Conservation (phyloP, 92 coral and sea anemone genomes). For the Parazoanthus atlanticus region DNA sequence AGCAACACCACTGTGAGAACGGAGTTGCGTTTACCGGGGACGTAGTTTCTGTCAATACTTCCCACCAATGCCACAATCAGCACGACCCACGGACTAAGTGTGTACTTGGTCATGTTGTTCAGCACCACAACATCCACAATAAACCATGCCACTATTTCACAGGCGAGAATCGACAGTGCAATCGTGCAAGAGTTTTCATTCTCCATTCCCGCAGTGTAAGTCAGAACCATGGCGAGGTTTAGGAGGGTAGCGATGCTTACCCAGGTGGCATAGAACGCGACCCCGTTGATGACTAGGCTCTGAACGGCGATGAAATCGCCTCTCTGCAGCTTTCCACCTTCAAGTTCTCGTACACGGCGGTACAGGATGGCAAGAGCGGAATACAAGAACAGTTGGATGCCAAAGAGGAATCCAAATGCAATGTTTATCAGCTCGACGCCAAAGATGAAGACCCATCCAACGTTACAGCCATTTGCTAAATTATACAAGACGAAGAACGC, state of each 20-base stretch:
- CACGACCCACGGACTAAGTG: slow-evolving; percentile 79
- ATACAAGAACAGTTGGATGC: slow-evolving; percentile 59
- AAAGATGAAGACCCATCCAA: slow-evolving; percentile 73
- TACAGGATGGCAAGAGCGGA: slow-evolving; percentile 62
- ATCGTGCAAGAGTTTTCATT: slow-evolving; percentile 65
- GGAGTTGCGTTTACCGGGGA: slow-evolving; percentile 71
- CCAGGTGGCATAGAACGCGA: slow-evolving; percentile 89
- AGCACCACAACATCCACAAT: slow-evolving; percentile 71
- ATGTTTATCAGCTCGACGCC: slow-evolving; percentile 57
- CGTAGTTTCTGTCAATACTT: slow-evolving; percentile 82
- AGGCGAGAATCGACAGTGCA: slow-evolving; percentile 72
- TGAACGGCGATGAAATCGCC: slow-evolving; percentile 68
- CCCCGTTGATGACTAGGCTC: slow-evolving; percentile 79
- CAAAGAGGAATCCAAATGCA: slow-evolving; percentile 58
- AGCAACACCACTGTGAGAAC: slow-evolving; percentile 70
- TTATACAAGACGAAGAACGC: slow-evolving; percentile 57
- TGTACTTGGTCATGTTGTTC: slow-evolving; percentile 73
- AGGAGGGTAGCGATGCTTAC: slow-evolving; percentile 81
- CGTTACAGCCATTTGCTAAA: slow-evolving; percentile 58
- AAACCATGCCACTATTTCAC: slow-evolving; percentile 81
- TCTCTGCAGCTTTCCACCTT: slow-evolving; percentile 41
- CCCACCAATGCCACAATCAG: slow-evolving; percentile 90
- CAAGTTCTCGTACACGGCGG: slow-evolving; percentile 58
- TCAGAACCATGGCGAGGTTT: slow-evolving; percentile 80
- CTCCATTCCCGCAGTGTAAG: slow-evolving; percentile 68